Evolutionary conservation across 2,888 invertebrate genomes (phyloP), one percentile per base, ranked within the genome.

Genomic region (Drosophila hawaiiensis): DNA sequence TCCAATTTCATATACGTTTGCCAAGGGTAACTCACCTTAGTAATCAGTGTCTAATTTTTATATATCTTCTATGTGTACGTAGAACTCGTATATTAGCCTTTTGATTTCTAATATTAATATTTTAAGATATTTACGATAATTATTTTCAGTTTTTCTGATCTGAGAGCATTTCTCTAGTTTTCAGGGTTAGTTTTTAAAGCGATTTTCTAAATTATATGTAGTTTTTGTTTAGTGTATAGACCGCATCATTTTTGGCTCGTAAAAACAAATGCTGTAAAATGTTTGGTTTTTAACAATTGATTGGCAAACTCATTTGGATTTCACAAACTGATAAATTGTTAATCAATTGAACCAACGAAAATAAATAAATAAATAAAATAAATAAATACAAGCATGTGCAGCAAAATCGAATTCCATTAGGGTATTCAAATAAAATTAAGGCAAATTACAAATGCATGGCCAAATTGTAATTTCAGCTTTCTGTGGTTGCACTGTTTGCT

Each of bases 321-420:
- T 31, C 22, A 28, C n/a, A 47, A 37, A 31, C 52, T 49, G 28
- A 41, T 69, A 67, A 66, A 73, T 77, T 76, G 60, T 70, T 79
- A 81, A 81, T 65, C 62, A 70, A 64, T 77, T 56, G 35, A 68
- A 37, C 43, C 64, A 64, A 31, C 37, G 47, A 67, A 56, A 54
- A 37, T 50, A 61, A 64, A 59, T 47, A 47, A 50, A 50, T 19
- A 16, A 50, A 50, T 52, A 29, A 52, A n/a, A 68, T 55, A 64
- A 56, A 76, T 63, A 64, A 19, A 47, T 47, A 9, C 16, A 39
- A 41, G 43, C 31, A 52, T 50, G 28, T 64, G 58, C 60, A 72
- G 76, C 49, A 39, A 73, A 77, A 70, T 73, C 65, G 63, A 81
- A 80, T 80, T 78, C 69, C 65, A 74, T 81, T 79, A 63, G 69